Evolutionary conservation across 2,888 invertebrate genomes (phyloP), one percentile per base, ranked within the genome.

Genomic region (Cephonodes hylas): DNA sequence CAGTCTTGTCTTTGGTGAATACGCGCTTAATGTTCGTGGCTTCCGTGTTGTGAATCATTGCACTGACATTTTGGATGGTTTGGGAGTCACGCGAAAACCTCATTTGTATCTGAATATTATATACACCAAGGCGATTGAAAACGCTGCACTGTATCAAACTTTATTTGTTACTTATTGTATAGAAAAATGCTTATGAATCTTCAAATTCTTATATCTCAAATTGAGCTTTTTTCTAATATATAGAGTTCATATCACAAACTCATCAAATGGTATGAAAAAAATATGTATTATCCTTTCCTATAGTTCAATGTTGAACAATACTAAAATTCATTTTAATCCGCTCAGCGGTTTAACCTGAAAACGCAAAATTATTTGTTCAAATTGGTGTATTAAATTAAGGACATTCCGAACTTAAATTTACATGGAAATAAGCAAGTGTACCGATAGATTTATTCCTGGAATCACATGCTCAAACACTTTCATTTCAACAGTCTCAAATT

Each of bases 401-500:
- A 25, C 15, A 5, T 8, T 15, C 38, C n/a, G 15, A 27, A 27
- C 25, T 25, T 15, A 48, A 48, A 48, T 48, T 2, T 15, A 48
- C 27, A 48, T 27, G 25, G 27, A 48, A 48, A 25, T 44, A 44
- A 44, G 20, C 44, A 42, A 46, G n/a, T n/a, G 0, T 22, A 25
- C 7, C 48, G 8, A 7, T 15, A 48, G 23, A 46, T 46, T 27
- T 27, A 27, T 48, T 25, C 25, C 25, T 27, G 5, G 25, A 48
- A 48, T 27, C 48, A 27, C 48, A 27, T 48, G 48, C 27, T 53
- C 64, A 59, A 63, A 63, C 53, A 63, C 45, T 64, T 64, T 63
- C 60, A 64, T 67, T 64, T 71, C 65, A 64, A 69, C 64, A 63
- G 63, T 72, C 60, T 66, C 71, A 73, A 70, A 63, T 69, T 67